phyloP scores from a whole-genome alignment of 30 jellyfish, hydroid and myxozoan species.

The Catostylus mosaicus region DNA sequence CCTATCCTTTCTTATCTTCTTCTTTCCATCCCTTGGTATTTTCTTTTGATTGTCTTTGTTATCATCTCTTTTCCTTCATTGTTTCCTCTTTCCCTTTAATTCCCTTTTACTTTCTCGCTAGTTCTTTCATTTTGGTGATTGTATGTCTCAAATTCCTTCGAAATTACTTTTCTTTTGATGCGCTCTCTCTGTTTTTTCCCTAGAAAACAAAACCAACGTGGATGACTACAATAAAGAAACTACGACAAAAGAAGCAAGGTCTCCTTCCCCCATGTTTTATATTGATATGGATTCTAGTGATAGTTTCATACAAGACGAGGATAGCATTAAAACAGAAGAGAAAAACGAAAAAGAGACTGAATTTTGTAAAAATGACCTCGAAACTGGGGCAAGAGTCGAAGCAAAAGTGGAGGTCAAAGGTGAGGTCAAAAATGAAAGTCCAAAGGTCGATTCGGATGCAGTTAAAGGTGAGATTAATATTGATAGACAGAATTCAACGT shows the following conservation, averaged over 20 bases:
- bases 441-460: slow-evolving; percentile 3
- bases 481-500: background rate
- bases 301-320: background rate
- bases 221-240: too few relatives aligned
- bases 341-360: background rate
- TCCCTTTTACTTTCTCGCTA: too few relatives aligned
- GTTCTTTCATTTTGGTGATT: too few relatives aligned
- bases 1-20: too few relatives aligned
- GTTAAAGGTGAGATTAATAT: background rate
- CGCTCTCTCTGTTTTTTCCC: too few relatives aligned
- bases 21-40: too few relatives aligned
- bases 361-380: background rate
- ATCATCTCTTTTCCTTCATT: too few relatives aligned
- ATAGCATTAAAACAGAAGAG: background rate
- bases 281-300: slow-evolving; percentile 13
- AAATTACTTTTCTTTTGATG: too few relatives aligned
- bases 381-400: background rate
- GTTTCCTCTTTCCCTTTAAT: too few relatives aligned
- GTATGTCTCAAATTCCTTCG: too few relatives aligned
- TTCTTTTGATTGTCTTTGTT: too few relatives aligned
- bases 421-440: background rate
- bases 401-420: background rate
- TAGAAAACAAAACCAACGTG: too few relatives aligned
- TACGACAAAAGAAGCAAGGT: background rate
- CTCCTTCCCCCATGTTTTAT: slow-evolving; percentile 22